Evolutionary conservation across 2,113 vertebrate species (phyloP), one percentile per base, ranked within the genome.

Genomic region (Micronycteris hirsuta): DNA sequence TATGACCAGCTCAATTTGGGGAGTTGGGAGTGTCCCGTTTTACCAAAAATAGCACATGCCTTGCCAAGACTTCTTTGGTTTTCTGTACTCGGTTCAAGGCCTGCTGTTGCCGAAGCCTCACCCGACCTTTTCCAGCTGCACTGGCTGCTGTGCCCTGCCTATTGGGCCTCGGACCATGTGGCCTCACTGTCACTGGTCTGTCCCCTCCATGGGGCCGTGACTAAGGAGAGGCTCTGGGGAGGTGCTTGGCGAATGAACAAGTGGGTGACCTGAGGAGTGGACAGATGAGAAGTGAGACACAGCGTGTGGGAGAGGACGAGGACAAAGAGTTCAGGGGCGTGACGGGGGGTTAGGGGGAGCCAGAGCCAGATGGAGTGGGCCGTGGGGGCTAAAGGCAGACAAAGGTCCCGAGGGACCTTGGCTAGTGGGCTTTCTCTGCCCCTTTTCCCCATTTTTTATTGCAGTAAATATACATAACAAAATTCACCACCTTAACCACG

Each of bases 81-180:
- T 61, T 28, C 33, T 49, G 2, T 26, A 1, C 52, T 41, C 14
- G 4, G 61, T 15, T 84, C 70, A 26, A 45, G 45, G 12, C 15
- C 73, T 5, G 5, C 36, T 1, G 0, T 31, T 1, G 6, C 41
- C 4, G 8, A 45, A 67, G 28, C n/a, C 26, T 52, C 28, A 24
- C 31, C 20, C 3, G 36, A 43, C 56, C 24, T 76, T 54, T 43
- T 22, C 61, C n/a, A 0, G 31, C 0, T 2, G 45, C 28, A 81
- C 47, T 2, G 0, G 2, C 45, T 0, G 4, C 65, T 7, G 7
- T 36, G 22, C 24, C 68, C 43, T 31, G 16, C 49, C 12, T 10
- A 0, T 4, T 1, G 2, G 14, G 26, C 20, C 56, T n/a, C 1
- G 1, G 5, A 12, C 6, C 33, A 17, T 7, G 7, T 2, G 28